phyloP scores from a whole-genome alignment of 2,888 invertebrate species.

The Drosophila longiperda region DNA sequence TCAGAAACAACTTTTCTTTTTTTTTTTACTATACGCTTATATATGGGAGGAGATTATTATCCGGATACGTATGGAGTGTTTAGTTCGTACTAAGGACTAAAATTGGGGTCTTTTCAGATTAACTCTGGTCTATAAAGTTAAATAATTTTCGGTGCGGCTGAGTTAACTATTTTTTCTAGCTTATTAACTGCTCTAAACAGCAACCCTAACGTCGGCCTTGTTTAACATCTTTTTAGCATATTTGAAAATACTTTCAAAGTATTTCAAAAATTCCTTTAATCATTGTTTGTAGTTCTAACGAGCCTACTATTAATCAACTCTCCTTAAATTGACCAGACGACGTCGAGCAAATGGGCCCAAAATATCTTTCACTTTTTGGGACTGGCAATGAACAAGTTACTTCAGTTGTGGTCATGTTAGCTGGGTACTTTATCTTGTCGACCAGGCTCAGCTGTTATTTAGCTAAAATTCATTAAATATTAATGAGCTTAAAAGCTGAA shows the following conservation, averaged over 20 bases:
- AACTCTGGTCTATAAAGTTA: background rate
- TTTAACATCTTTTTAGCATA: background rate
- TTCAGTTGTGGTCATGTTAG: slow-evolving; percentile 37
- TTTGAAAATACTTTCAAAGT: slow-evolving; percentile 10
- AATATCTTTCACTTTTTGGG: slow-evolving; percentile 20
- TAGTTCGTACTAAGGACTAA: background rate
- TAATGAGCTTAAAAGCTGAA: slow-evolving; percentile 69
- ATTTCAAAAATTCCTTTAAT: background rate
- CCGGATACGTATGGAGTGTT: background rate
- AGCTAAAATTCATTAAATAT: slow-evolving; percentile 70
- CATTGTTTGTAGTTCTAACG: slow-evolving; percentile 20
- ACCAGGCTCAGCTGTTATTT: slow-evolving; percentile 60
- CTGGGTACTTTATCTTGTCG: slow-evolving; percentile 21
- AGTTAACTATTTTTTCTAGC: background rate
- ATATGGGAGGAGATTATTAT: background rate
- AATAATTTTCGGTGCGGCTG: background rate
- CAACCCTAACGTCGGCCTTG: background rate
- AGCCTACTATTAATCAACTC: slow-evolving; percentile 54
- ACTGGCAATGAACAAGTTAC: slow-evolving; percentile 11
- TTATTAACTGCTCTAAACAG: background rate
- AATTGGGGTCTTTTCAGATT: background rate
- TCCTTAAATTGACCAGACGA: slow-evolving; percentile 44
- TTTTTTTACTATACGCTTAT: background rate
- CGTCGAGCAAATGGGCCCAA: slow-evolving; percentile 13
- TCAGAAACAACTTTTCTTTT: background rate